phyloP scores from a whole-genome alignment of 2,888 invertebrate genomes.

The Hypsopygia costalis region DNA sequence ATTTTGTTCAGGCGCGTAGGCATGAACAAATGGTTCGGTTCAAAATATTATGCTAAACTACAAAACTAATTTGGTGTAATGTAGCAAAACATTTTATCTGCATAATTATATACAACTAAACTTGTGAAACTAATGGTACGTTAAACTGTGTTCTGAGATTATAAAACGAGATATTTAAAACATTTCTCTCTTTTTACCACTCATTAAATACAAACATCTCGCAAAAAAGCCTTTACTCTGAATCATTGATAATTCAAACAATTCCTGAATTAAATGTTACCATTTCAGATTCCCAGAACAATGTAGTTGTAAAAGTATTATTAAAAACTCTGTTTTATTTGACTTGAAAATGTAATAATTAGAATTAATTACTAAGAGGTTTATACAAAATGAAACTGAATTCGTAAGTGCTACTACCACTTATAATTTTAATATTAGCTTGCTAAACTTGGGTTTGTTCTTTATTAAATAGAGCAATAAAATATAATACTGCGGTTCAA shows the following conservation, averaged over 20 bases:
- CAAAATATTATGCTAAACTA: no score
- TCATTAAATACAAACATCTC: not conserved
- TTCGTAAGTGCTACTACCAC: not conserved
- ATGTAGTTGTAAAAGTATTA: not conserved
- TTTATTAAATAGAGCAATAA: not conserved
- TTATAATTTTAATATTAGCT: not conserved
- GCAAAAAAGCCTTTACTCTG: not conserved
- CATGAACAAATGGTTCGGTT: no score
- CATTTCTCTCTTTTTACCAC: not conserved
- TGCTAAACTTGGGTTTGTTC: not conserved
- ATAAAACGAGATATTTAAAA: no score
- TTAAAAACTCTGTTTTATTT: not conserved
- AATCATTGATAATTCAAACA: not conserved
- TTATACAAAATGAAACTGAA: not conserved
- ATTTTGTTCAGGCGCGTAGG: no score
- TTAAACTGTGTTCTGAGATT: no score
- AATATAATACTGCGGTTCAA: not conserved
- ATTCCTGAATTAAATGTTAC: not conserved
- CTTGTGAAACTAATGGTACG: no score
- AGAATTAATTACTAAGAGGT: not conserved
- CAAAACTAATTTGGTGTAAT: no score
- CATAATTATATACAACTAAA: no score
- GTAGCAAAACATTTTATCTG: no score
- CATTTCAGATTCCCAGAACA: not conserved
- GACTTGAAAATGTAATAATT: not conserved